Percentiles rank a stretch among this genome's conserved stretches.
phyloP scores from a whole-genome alignment of 2,113 vertebrate species.

The Oophaga pumilio region DNA sequence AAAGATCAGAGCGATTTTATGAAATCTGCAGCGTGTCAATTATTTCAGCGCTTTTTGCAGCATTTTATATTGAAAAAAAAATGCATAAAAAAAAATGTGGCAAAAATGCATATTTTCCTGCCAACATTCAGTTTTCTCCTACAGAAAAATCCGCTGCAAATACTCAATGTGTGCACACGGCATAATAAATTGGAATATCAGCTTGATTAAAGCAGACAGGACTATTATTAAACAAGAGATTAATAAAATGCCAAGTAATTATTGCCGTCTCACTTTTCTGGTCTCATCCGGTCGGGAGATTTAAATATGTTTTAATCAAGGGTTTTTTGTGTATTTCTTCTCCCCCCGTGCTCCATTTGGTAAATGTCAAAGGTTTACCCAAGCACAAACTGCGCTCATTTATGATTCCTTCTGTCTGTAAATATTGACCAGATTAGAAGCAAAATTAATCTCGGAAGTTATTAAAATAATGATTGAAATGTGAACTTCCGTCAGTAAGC shows the following conservation, averaged over 20 bases:
- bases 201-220: background rate
- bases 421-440: slow-evolving; percentile 11
- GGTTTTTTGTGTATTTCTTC: background rate
- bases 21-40: no score
- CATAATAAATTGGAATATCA: no score
- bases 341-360: background rate
- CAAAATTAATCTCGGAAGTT: background rate
- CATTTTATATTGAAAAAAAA: no score
- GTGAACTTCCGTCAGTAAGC: background rate
- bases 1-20: no score
- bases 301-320: background rate
- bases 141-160: no score
- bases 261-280: background rate
- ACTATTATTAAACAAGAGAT: background rate
- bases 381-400: background rate
- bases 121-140: no score
- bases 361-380: slow-evolving; percentile 21
- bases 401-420: background rate
- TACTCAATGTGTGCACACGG: no score
- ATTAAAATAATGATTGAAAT: slow-evolving; percentile 1
- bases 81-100: no score
- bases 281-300: background rate
- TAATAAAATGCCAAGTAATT: background rate
- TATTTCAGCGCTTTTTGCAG: no score
- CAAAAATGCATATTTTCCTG: no score